phyloP scores from a whole-genome alignment of 2,888 invertebrate genomes.

The Oxyscelio sp. region DNA sequence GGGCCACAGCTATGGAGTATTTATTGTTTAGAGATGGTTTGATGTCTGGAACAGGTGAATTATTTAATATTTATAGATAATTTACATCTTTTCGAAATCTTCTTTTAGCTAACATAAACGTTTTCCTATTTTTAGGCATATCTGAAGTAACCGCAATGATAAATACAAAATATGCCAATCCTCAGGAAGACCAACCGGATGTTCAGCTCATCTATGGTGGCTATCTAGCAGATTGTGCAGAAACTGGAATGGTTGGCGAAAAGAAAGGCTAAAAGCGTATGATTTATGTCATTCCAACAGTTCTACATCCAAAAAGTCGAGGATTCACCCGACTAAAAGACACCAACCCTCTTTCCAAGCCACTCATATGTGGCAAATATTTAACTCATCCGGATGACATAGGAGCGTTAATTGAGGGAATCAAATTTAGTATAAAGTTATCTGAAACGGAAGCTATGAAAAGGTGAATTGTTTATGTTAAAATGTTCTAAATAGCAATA shows the following conservation, averaged over 20 bases:
- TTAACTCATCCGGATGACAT: conserved; percentile 94
- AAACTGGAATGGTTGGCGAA: conserved; percentile 96
- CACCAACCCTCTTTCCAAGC: conserved; percentile 94
- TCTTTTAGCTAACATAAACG: too few relatives aligned
- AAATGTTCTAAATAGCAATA: too few relatives aligned
- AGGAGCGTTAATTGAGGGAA: conserved; percentile 94
- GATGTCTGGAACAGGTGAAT: conserved; percentile 95
- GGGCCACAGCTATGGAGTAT: conserved; percentile 97
- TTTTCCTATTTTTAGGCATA: conserved; percentile 89
- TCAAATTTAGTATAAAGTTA: conserved; percentile 93
- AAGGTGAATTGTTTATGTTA: too few relatives aligned
- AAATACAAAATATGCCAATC: conserved; percentile 93
- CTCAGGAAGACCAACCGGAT: conserved; percentile 94
- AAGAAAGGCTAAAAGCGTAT: conserved; percentile 91
- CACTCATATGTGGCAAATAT: conserved; percentile 95
- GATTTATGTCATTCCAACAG: conserved; percentile 94
- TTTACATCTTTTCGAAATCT: too few relatives aligned
- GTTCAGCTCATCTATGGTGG: conserved; percentile 96
- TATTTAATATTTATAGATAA: neutral
- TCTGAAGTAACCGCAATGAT: conserved; percentile 96
- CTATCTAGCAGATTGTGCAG: conserved; percentile 95
- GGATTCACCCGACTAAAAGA: conserved; percentile 93
- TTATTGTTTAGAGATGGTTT: conserved; percentile 95
- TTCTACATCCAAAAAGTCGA: conserved; percentile 95
- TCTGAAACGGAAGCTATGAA: conserved; percentile 91